These are phyloP conservation scores for Anagrus nilaparvatae DNA, from an alignment of 1,140 invertebrate genomes.

Conservation along the genomic window DNA sequence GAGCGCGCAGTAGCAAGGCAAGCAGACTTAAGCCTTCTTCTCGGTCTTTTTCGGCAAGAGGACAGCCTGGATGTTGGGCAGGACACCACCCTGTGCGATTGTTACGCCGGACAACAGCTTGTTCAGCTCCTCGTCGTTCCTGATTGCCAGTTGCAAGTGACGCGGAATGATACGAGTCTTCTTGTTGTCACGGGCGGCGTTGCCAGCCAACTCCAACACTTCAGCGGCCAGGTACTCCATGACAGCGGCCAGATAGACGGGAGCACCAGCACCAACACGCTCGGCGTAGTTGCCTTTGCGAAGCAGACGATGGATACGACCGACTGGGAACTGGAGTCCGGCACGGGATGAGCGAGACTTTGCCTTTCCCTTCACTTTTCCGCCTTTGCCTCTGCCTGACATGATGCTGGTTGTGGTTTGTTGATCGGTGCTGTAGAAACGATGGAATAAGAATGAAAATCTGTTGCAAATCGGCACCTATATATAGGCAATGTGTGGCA, in stretches of 20 bases:
- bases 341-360: slow-evolving; percentile 54
- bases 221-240: too few relatives aligned
- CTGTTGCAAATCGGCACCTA: too few relatives aligned
- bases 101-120: slow-evolving; percentile 56
- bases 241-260: too few relatives aligned
- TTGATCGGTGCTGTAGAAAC: too few relatives aligned
- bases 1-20: too few relatives aligned
- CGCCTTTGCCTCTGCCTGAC: slow-evolving; percentile 51
- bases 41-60: slow-evolving; percentile 47
- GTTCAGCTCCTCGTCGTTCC: too few relatives aligned
- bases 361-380: slow-evolving; percentile 52
- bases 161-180: slow-evolving; percentile 21
- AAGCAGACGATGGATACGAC: slow-evolving; percentile 42
- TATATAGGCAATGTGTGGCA: too few relatives aligned
- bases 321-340: slow-evolving; percentile 62
- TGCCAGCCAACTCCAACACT: too few relatives aligned
- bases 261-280: too few relatives aligned
- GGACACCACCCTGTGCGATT: slow-evolving; percentile 56
- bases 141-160: too few relatives aligned
- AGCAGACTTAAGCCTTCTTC: slow-evolving; percentile 9
- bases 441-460: too few relatives aligned
- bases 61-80: slow-evolving; percentile 57
- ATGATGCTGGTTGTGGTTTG: slow-evolving; percentile 30
- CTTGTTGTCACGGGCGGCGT: too few relatives aligned
- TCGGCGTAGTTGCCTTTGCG: slow-evolving; percentile 25